Base-by-base conservation (phyloP, 2,113 vertebrate genomes). In the Oncorhynchus tshawytscha region DNA sequence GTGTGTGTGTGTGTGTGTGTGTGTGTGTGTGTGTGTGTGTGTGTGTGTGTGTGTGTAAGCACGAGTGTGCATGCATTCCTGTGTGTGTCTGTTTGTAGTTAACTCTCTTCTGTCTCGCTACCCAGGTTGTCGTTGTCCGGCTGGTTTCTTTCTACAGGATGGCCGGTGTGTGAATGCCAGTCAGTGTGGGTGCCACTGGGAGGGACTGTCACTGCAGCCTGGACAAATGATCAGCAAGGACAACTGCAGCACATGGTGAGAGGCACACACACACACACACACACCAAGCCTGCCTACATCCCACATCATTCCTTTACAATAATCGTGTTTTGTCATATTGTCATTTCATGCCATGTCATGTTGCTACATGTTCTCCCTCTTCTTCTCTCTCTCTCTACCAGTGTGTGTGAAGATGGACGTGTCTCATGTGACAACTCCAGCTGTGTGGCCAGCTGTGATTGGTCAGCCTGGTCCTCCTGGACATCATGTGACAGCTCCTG, bases 381-480 rank as follows among this genome's bases (percentile, higher is more conserved):
- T 39, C 8, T 9, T 45, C 9, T 45, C 39, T 45, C 39, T 2
- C 39, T 77, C 4, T 31, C 29, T 59, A 67, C 22, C 76, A 97
- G 96, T n/a, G 2, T 88, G 20, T 96, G 96, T 78, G 88, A 74
- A 76, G 87, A 92, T 0, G 96, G 95, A 3, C 29, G 1, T 1
- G 88, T 97, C 64, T 84, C 69, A 3, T 97, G 96, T n/a, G 84
- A 95, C 72, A 78, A 82, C 0, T 86, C 84, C 25, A 76, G 39
- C 67, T 97, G 96, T 54, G 82, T 88, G 0, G 45, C 73, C 0
- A n/a, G 72, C 80, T 98, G 96, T n/a, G 87, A 91, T 48, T 98
- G 96, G 96, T 97, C 96, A 0, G 85, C 93, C 16, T 98, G 96
- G 96, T 94, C 96, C 0, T 92, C 93, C 0, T 97, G 96, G 96